A percentile compares a stretch with the other conserved stretches of the same genome.
phyloP scores from a whole-genome alignment of 37 sponge, comb jelly and placozoan species.

The Cliona cf. orientalis region DNA sequence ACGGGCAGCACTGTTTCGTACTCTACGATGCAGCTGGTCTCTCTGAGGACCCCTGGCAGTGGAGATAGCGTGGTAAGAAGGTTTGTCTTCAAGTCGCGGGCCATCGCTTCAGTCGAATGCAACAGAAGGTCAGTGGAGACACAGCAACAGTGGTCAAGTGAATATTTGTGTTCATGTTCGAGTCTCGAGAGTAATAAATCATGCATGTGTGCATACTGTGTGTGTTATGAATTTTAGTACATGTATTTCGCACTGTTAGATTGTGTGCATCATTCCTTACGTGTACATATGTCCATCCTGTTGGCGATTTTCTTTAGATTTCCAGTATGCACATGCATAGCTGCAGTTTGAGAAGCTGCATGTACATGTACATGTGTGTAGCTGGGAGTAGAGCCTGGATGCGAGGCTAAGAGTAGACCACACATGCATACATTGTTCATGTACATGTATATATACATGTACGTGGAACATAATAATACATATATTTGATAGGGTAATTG shows the following conservation, averaged over 20 bases:
- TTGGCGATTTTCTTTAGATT: background rate
- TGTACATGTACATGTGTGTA: too few species aligned
- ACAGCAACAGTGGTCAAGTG: background rate
- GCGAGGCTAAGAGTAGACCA: too few species aligned
- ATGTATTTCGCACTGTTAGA: background rate
- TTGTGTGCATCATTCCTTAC: background rate
- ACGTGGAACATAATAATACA: background rate
- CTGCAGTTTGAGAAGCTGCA: too few species aligned
- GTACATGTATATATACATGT: too few species aligned
- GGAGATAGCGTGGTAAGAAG: conserved; percentile 27
- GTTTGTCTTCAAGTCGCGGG: conserved; percentile 48
- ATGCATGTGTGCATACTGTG: background rate
- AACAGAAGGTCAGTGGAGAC: conserved; percentile 39
- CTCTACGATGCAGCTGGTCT: conserved; percentile 43
- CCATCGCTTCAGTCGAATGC: conserved; percentile 45
- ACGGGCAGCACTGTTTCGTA: conserved; percentile 17
- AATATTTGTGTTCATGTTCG: too few species aligned
- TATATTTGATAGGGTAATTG: conserved; percentile 35
- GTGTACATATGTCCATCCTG: background rate
- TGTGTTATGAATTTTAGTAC: background rate
- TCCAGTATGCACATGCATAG: too few species aligned
- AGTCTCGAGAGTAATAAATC: too few species aligned
- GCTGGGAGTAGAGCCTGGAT: too few species aligned
- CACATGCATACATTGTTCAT: too few species aligned
- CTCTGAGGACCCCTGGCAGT: conserved; percentile 10